Conservation (phyloP, 2,888 invertebrate genomes). For the Globia sparganii region DNA sequence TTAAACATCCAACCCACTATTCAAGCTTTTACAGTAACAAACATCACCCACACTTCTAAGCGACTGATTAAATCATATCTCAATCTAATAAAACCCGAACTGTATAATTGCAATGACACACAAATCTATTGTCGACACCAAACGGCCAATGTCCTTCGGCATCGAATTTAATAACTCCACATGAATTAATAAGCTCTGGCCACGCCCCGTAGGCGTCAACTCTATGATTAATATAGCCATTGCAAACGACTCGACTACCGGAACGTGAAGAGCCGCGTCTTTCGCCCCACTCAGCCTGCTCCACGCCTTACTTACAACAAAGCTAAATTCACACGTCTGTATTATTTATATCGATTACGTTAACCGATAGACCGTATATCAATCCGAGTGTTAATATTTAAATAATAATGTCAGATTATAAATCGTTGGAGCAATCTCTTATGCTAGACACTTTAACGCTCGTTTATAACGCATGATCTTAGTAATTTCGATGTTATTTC, state of each 20-base stretch:
- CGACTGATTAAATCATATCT: slow-evolving; percentile 35
- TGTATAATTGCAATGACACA: slow-evolving; percentile 58
- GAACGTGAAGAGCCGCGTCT: slow-evolving; percentile 75
- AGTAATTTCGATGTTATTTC: slow-evolving; percentile 68
- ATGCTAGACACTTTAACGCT: slow-evolving; percentile 71
- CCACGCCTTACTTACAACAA: slow-evolving; percentile 76
- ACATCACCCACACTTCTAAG: slow-evolving; percentile 20
- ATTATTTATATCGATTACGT: slow-evolving; percentile 82
- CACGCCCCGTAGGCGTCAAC: slow-evolving; percentile 89
- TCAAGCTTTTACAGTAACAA: slow-evolving; percentile 19
- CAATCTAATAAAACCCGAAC: slow-evolving; percentile 38
- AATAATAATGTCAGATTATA: slow-evolving; percentile 81
- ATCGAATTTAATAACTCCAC: slow-evolving; percentile 85
- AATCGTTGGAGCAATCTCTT: slow-evolving; percentile 72
- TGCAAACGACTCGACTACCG: slow-evolving; percentile 82
- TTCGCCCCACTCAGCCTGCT: slow-evolving; percentile 75
- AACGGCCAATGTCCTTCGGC: slow-evolving; percentile 77
- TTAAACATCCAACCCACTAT: background rate
- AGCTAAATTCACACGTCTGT: slow-evolving; percentile 78
- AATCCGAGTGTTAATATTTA: slow-evolving; percentile 81
- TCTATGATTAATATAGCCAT: slow-evolving; percentile 85
- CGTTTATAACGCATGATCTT: slow-evolving; percentile 70
- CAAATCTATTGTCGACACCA: slow-evolving; percentile 61
- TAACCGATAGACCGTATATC: slow-evolving; percentile 74
- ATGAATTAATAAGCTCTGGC: slow-evolving; percentile 87